Conservation (phyloP, 2,888 invertebrate species). For the Dolichomitus sp. region DNA sequence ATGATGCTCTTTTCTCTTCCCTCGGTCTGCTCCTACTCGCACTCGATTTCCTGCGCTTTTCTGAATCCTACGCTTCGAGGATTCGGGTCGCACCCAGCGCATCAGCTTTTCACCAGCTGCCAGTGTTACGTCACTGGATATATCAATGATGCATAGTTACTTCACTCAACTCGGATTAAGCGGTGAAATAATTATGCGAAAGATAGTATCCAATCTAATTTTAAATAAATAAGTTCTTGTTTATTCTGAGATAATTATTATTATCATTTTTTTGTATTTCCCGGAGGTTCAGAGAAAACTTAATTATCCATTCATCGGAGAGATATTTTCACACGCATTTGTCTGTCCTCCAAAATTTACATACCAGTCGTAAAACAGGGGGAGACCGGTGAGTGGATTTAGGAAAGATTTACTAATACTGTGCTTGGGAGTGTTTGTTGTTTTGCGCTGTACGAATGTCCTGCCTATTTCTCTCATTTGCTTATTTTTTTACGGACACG, state of each 20-base stretch:
- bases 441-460: conserved; percentile 41
- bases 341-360: conserved; percentile 17
- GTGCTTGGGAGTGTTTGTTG: conserved; percentile 41
- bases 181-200: background rate
- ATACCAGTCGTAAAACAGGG: background rate
- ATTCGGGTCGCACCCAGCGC: conserved; percentile 49
- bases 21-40: conserved; percentile 67
- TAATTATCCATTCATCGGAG: conserved; percentile 10
- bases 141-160: conserved; percentile 14
- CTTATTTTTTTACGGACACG: conserved; percentile 45
- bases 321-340: conserved; percentile 46
- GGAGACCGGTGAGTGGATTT: background rate
- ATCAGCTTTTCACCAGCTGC: conserved; percentile 58
- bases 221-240: background rate
- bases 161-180: background rate
- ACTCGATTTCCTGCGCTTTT: conserved; percentile 73
- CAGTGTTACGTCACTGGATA: conserved; percentile 18
- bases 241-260: background rate
- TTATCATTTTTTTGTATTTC: background rate
- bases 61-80: conserved; percentile 47
- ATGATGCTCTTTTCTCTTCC: conserved; percentile 31
- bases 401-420: conserved; percentile 42
- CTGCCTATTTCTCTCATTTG: conserved; percentile 33
- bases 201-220: background rate
- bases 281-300: background rate